Evolutionary conservation across 92 coral and sea anemone genomes (phyloP).

Genomic region (Bergia sp.): DNA sequence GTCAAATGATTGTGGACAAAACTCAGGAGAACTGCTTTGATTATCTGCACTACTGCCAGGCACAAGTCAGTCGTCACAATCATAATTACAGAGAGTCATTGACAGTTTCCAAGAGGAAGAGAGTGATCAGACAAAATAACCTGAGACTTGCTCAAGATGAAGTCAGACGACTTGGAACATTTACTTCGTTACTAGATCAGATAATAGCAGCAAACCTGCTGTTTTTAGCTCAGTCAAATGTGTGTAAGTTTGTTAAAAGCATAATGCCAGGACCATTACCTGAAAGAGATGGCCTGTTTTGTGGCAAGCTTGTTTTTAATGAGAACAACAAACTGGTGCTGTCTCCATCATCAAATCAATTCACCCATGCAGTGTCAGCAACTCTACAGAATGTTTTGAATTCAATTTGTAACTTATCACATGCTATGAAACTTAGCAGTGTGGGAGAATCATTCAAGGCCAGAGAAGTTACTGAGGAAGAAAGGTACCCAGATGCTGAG

Average conservation of each 20-base stretch:
- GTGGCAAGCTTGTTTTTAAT: constrained; percentile 69
- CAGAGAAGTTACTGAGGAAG: constrained; percentile 14
- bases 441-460: constrained; percentile 45
- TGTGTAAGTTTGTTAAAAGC: constrained; percentile 78
- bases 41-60: constrained; percentile 90
- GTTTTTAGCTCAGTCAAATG: constrained; percentile 74
- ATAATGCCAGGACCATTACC: constrained; percentile 81
- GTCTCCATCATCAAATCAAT: constrained; percentile 69
- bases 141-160: constrained; percentile 87
- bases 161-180: constrained; percentile 74
- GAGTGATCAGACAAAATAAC: constrained; percentile 70
- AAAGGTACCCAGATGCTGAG: not conserved
- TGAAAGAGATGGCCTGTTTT: constrained; percentile 84
- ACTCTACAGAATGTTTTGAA: constrained; percentile 74
- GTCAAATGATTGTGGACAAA: constrained; percentile 87
- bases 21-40: constrained; percentile 96
- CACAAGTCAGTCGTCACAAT: constrained; percentile 78
- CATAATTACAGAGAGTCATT: constrained; percentile 86
- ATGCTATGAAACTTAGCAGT: constrained; percentile 76
- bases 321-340: constrained; percentile 69
- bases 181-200: constrained; percentile 86
- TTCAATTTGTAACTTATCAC: constrained; percentile 77
- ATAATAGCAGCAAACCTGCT: constrained; percentile 81
- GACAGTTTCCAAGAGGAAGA: constrained; percentile 83
- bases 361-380: constrained; percentile 62